Conservation (phyloP, 2,113 vertebrate species). For the Entomyzon cyanotis region DNA sequence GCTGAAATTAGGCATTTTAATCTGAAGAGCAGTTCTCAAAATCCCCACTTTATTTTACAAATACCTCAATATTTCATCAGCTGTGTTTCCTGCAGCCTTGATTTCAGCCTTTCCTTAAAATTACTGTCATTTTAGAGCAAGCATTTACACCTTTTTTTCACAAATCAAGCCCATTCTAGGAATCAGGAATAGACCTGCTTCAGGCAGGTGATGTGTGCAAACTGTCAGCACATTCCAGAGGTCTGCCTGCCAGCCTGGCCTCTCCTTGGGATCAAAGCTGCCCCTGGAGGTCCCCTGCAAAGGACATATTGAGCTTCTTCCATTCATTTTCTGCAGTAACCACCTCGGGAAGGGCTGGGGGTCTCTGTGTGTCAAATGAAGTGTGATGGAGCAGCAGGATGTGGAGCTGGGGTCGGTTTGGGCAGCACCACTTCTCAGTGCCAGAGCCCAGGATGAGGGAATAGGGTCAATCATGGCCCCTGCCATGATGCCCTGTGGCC, state of each 20-base stretch:
- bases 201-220: not conserved
- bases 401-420: not conserved
- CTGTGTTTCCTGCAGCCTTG: not conserved
- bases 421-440: not conserved
- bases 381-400: not conserved
- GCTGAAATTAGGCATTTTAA: not conserved
- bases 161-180: not conserved
- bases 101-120: not conserved
- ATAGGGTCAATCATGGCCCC: fast-evolving
- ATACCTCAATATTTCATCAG: not conserved
- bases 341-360: not conserved
- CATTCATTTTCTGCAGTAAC: not conserved
- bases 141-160: not conserved
- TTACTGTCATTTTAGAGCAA: not conserved
- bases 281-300: not conserved
- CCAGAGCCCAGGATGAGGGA: not conserved
- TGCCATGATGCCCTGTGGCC: not conserved
- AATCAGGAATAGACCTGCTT: not conserved
- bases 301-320: not conserved
- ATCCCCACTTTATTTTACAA: not conserved
- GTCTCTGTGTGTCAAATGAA: not conserved
- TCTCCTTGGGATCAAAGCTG: not conserved
- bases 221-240: not conserved
- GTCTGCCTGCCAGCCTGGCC: not conserved
- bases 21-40: not conserved